These are phyloP conservation scores for Gavia stellata DNA, from an alignment of 2,113 vertebrate species.

Conservation along the genomic window DNA sequence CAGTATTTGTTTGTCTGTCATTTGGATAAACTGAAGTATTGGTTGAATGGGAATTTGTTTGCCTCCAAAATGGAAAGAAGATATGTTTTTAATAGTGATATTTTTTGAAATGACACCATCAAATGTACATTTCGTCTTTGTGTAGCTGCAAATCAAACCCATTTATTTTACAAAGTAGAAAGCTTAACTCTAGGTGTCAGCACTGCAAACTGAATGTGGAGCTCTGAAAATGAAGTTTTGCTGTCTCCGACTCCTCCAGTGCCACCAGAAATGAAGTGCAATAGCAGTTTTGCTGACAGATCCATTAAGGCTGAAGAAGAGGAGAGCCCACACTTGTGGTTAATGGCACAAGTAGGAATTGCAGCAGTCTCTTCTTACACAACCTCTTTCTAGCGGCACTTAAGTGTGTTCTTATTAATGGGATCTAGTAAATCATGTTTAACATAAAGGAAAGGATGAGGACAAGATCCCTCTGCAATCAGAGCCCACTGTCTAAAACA, in stretches of 20 bases:
- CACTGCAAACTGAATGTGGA: constrained; percentile 47
- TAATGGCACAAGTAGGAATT: not conserved
- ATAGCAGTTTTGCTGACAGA: not conserved
- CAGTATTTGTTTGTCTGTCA: not conserved
- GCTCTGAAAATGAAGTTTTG: constrained; percentile 25
- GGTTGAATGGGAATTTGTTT: not conserved
- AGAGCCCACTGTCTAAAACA: not conserved
- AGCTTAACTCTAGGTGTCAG: constrained; percentile 61
- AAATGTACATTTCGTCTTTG: not conserved
- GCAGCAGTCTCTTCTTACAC: not conserved
- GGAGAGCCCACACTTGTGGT: not conserved
- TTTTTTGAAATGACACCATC: not conserved
- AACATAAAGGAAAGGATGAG: not conserved
- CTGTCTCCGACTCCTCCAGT: not conserved
- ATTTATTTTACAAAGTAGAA: not conserved
- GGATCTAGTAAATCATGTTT: not conserved
- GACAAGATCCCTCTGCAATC: not conserved
- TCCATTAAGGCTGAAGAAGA: not conserved
- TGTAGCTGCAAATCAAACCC: not conserved
- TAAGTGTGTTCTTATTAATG: not conserved
- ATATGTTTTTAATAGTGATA: not conserved
- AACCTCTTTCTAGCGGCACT: not conserved
- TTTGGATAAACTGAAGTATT: not conserved
- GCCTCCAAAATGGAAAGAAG: not conserved
- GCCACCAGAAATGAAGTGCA: constrained; percentile 14